These are phyloP conservation scores for Pardalotus punctatus DNA, from an alignment of 2,113 vertebrate species.

Conservation along the genomic window DNA sequence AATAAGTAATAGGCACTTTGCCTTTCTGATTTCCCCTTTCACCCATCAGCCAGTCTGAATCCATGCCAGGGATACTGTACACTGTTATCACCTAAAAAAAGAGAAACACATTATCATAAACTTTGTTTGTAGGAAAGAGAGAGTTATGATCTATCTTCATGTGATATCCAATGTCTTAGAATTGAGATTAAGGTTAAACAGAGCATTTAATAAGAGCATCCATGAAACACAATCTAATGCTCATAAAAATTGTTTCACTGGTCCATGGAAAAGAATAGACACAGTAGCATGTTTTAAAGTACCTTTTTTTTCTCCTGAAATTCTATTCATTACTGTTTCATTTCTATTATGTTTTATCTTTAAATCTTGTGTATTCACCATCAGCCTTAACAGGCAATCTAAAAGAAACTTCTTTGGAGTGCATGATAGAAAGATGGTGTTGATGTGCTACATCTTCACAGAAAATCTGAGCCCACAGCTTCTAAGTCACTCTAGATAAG, in stretches of 20 bases:
- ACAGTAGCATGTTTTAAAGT: neutral
- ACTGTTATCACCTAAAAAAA: conserved; percentile 90
- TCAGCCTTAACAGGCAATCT: neutral
- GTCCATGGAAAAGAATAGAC: neutral
- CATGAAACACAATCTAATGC: neutral
- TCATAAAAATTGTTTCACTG: neutral
- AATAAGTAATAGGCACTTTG: conserved; percentile 98
- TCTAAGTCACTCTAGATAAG: neutral
- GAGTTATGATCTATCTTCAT: neutral
- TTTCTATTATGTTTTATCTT: neutral
- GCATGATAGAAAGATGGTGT: neutral
- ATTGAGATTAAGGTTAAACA: neutral
- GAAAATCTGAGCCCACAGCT: neutral
- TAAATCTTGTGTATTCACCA: neutral
- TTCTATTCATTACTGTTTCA: neutral
- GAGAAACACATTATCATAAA: conserved; percentile 10
- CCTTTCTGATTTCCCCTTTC: conserved; percentile 95
- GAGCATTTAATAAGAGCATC: neutral
- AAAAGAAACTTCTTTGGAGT: neutral
- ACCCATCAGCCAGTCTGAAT: conserved; percentile 98
- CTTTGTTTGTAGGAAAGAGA: neutral
- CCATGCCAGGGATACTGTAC: conserved; percentile 92
- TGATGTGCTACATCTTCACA: neutral
- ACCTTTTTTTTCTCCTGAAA: neutral
- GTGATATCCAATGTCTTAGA: neutral